phyloP scores from a whole-genome alignment of 2,888 invertebrate genomes.

The Ennomos fuscantarius region DNA sequence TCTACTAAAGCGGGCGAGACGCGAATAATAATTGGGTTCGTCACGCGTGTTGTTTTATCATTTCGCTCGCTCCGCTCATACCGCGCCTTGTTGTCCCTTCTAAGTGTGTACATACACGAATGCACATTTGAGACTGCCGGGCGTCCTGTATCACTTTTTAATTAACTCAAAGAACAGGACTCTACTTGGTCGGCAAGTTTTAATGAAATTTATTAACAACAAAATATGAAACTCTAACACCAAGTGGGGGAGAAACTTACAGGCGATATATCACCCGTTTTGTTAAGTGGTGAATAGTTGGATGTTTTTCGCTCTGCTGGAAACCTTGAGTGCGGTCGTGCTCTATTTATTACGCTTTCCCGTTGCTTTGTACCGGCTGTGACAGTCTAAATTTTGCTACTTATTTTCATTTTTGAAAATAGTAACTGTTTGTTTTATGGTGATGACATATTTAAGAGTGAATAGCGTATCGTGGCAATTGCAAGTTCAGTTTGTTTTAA shows the following conservation, averaged over 20 bases:
- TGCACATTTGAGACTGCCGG: slow-evolving; percentile 43
- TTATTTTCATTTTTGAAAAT: slow-evolving; percentile 10
- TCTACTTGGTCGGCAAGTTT: slow-evolving; percentile 43
- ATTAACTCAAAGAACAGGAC: slow-evolving; percentile 56
- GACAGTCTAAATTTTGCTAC: slow-evolving; percentile 12
- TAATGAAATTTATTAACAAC: slow-evolving; percentile 61
- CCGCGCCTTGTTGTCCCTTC: background rate
- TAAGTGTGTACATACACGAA: slow-evolving; percentile 35
- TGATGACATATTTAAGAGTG: too few relatives aligned
- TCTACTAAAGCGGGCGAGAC: slow-evolving; percentile 30
- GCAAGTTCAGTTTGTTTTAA: too few relatives aligned
- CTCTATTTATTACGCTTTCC: slow-evolving; percentile 27
- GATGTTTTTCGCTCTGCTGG: slow-evolving; percentile 29
- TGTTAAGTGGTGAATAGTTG: slow-evolving; percentile 36
- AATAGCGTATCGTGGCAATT: too few relatives aligned
- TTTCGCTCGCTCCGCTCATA: slow-evolving; percentile 27
- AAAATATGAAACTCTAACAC: slow-evolving; percentile 49
- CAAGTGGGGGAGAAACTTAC: slow-evolving; percentile 33
- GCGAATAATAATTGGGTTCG: slow-evolving; percentile 29
- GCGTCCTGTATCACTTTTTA: slow-evolving; percentile 53
- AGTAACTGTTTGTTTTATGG: slow-evolving; percentile 5
- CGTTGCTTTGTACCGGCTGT: slow-evolving; percentile 13
- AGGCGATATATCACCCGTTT: slow-evolving; percentile 28
- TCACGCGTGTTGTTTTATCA: slow-evolving; percentile 38
- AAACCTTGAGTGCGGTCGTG: slow-evolving; percentile 8